Evolutionary conservation across 2,888 invertebrate genomes (phyloP), one percentile per base, ranked within the genome.

Genomic region (Scaptodrosophila latifasciaeformis): DNA sequence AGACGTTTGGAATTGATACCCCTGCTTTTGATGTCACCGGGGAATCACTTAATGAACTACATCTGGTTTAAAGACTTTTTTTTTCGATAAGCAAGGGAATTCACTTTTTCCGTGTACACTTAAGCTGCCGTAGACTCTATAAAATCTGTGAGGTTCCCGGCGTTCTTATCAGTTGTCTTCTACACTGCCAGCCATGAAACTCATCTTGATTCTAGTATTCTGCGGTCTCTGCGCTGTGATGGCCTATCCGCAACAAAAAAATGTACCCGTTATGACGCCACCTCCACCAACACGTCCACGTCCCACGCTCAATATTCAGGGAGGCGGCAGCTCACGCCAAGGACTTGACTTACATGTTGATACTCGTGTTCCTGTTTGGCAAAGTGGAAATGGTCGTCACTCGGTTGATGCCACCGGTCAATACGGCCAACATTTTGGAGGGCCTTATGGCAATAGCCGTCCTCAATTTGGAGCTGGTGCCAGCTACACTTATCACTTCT

Each of bases 371-470:
- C 83, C 81, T 0, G 54, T 82, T 12, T 84, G 76, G 75, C 67
- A 72, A 7, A 84, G 83, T 50, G 58, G 72, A 1, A 84, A 84
- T 37, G 66, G 65, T 13, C 68, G 74, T 2, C 84, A 84, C 44
- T 70, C 77, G 6, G 0, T 84, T 12, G 79, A 82, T 46, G 63
- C 63, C 2, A 59, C 63, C 2, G 85, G 63, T 0, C 47, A 64
- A 13, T 84, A 81, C 44, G 67, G 66, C 0, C 84, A 84, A 47
- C 84, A 81, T 40, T 54, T 74, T 19, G 84, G 76, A 13, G 84
- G 85, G 29, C 84, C 81, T 2, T 82, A 66, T 50, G 84, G 85
- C 49, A 75, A 76, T 19, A 75, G 81, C 2, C 58, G 21, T 0
- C 63, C 85, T 0, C 51, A 65, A 13, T 59, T 42, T 9, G 62